Percentiles rank a stretch among this genome's conserved stretches.
phyloP scores from a whole-genome alignment of 2,797 vertebrate species.

The Tokudaia tokunoshimensis region DNA sequence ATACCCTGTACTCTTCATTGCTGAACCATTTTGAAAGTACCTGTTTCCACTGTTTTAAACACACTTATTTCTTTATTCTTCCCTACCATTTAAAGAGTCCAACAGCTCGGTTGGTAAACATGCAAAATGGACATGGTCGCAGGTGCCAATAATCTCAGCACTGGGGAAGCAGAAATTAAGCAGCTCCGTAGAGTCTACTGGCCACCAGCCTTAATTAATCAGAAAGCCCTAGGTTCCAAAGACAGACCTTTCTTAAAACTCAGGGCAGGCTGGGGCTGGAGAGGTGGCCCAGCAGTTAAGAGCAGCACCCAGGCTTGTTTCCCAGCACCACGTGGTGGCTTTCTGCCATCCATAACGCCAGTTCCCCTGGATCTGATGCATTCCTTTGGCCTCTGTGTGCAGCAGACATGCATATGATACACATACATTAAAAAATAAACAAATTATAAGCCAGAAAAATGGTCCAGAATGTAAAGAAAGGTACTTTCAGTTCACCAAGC shows the following conservation, averaged over 20 bases:
- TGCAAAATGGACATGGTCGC: too few relatives aligned
- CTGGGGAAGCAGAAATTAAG: background rate
- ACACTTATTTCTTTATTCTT: background rate
- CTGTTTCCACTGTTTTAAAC: constrained; percentile 12
- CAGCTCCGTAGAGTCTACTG: background rate
- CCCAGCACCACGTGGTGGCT: background rate
- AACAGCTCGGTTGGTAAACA: background rate
- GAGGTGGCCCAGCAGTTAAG: background rate
- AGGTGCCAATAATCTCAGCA: background rate
- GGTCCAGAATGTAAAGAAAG: background rate
- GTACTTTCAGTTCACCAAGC: too few relatives aligned
- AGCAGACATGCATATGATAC: background rate
- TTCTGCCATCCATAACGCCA: background rate
- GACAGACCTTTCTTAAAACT: background rate
- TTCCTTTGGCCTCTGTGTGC: background rate
- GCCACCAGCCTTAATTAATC: background rate
- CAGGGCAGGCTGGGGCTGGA: background rate
- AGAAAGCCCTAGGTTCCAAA: background rate
- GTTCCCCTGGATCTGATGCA: background rate
- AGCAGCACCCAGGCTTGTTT: background rate
- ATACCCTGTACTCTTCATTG: background rate
- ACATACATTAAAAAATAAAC: background rate
- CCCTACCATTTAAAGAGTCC: constrained; percentile 30
- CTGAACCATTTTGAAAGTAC: background rate
- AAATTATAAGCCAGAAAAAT: background rate